Conservation (phyloP, 92 coral and sea anemone genomes). For the Phenganax subtilis region DNA sequence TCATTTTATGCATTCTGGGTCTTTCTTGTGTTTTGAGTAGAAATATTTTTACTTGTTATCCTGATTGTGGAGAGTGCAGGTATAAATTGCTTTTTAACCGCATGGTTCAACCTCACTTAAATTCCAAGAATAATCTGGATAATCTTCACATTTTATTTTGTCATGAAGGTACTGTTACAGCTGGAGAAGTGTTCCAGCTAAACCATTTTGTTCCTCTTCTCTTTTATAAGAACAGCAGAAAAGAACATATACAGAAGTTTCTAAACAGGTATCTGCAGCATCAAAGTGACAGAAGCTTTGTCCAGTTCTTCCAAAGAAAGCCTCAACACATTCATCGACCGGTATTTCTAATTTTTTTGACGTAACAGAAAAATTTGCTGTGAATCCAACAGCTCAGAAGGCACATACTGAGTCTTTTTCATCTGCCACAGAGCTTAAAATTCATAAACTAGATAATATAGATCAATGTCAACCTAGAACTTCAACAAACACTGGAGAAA, state of each 20-base stretch:
- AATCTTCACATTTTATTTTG: constrained; percentile 11
- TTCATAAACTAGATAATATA: neutral
- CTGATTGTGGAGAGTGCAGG: constrained; percentile 10
- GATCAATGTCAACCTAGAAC: too few species aligned
- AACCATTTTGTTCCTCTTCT: neutral
- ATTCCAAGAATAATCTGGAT: neutral
- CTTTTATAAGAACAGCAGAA: neutral
- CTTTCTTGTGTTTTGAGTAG: constrained; percentile 11
- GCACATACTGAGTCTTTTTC: neutral
- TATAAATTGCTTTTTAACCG: constrained; percentile 1
- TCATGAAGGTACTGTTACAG: neutral
- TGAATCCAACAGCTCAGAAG: neutral
- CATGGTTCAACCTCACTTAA: neutral
- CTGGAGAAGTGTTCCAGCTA: neutral
- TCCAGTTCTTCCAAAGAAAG: too few species aligned
- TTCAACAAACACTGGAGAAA: too few species aligned
- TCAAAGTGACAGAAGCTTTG: too few species aligned
- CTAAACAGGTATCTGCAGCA: neutral
- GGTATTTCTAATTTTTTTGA: neutral
- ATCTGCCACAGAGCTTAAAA: neutral
- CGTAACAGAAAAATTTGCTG: neutral
- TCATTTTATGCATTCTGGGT: constrained; percentile 4
- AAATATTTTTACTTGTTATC: neutral
- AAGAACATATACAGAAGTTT: neutral
- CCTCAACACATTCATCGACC: neutral